Conservation (phyloP, 2,888 invertebrate species). For the Mythimna ferrago region DNA sequence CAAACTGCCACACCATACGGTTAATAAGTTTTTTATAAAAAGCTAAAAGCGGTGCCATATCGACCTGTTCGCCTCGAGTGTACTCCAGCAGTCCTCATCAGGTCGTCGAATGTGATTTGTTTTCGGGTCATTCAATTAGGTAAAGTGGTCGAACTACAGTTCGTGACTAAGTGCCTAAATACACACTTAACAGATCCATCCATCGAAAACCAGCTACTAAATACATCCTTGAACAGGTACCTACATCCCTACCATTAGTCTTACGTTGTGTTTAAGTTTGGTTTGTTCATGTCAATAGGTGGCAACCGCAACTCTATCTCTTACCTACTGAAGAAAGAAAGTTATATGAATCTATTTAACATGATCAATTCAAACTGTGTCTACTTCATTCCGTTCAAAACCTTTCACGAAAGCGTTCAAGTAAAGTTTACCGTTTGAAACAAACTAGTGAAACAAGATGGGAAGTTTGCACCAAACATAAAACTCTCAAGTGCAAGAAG, state of each 20-base stretch:
- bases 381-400: constrained; percentile 30
- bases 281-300: constrained; percentile 8
- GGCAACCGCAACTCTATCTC: constrained; percentile 5
- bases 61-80: not conserved
- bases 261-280: not conserved
- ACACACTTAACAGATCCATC: not conserved
- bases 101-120: not conserved
- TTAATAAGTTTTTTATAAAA: too few relatives aligned
- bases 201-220: too few relatives aligned
- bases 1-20: too few relatives aligned
- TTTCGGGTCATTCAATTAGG: not conserved
- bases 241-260: not conserved
- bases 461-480: constrained; percentile 68
- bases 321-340: not conserved
- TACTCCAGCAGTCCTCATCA: not conserved
- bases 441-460: constrained; percentile 62
- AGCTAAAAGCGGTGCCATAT: too few relatives aligned
- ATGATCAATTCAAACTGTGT: constrained; percentile 29
- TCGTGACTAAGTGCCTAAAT: not conserved
- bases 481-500: constrained; percentile 69
- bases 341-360: constrained; percentile 34
- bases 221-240: not conserved
- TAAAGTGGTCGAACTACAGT: not conserved
- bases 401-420: constrained; percentile 33
- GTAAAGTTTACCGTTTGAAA: constrained; percentile 45